phyloP scores from a whole-genome alignment of 2,888 invertebrate species.

The Stenolophus ochropezus region DNA sequence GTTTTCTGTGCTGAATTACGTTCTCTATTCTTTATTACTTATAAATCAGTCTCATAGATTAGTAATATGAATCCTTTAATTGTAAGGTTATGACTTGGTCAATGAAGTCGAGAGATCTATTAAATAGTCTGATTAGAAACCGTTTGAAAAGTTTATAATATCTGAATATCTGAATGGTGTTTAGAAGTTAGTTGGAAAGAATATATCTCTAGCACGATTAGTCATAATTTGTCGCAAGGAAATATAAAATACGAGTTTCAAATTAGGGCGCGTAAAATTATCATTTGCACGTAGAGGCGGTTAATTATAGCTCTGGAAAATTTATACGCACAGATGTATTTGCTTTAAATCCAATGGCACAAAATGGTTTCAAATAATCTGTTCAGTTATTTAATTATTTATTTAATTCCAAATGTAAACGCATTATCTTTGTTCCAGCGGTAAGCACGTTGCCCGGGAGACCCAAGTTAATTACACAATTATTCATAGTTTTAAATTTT shows the following conservation, averaged over 20 bases:
- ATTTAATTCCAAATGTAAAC: conserved; percentile 28
- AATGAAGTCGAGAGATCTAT: too few species aligned
- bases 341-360: conserved; percentile 11
- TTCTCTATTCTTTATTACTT: too few species aligned
- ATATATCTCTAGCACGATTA: conserved; percentile 12
- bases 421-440: background rate
- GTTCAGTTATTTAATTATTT: conserved; percentile 27
- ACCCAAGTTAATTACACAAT: conserved; percentile 19
- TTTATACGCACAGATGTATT: conserved; percentile 8
- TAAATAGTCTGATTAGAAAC: too few species aligned
- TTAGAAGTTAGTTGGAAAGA: too few species aligned
- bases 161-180: too few species aligned
- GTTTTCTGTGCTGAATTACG: too few species aligned
- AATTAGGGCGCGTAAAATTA: conserved; percentile 17
- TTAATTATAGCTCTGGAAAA: background rate
- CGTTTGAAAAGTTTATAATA: too few species aligned
- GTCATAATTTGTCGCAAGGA: conserved; percentile 12
- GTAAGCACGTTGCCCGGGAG: conserved; percentile 8
- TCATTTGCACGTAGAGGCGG: conserved; percentile 36
- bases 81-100: too few species aligned
- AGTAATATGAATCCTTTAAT: too few species aligned
- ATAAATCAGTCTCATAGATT: too few species aligned
- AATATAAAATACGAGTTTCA: conserved; percentile 27
- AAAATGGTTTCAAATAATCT: conserved; percentile 14
- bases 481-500: conserved; percentile 26